Percentiles rank a stretch among this genome's conserved stretches.
phyloP scores from a whole-genome alignment of 2,888 invertebrate genomes.

The Coremacera marginata region DNA sequence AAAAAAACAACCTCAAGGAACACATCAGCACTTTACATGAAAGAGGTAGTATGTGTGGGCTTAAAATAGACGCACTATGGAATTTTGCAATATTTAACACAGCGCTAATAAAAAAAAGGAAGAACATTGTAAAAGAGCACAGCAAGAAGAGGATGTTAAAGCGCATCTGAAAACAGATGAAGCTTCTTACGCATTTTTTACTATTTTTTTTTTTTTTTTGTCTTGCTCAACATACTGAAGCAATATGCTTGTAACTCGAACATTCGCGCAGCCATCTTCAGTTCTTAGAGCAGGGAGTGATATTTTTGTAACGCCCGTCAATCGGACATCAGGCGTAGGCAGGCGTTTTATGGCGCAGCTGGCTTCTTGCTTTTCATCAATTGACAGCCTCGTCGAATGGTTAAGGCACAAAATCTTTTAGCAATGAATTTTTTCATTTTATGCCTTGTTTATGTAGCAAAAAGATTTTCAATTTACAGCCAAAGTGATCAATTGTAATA shows the following conservation, averaged over 20 bases:
- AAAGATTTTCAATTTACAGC: too few relatives aligned
- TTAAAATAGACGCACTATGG: slow-evolving; percentile 13
- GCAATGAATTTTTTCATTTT: too few relatives aligned
- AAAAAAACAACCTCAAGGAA: not conserved
- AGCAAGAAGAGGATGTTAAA: not conserved
- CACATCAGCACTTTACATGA: slow-evolving; percentile 2
- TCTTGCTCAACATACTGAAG: not conserved
- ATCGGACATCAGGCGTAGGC: not conserved
- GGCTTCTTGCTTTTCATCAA: slow-evolving; percentile 13
- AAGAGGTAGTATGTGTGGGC: slow-evolving; percentile 16
- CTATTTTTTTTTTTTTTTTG: not conserved
- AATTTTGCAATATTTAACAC: not conserved
- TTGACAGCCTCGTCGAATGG: not conserved
- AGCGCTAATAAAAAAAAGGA: not conserved
- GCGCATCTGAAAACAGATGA: not conserved
- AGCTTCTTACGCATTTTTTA: not conserved
- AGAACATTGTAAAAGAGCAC: not conserved
- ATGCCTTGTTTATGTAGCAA: too few relatives aligned
- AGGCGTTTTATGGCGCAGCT: slow-evolving; percentile 4
- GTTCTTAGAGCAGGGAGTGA: not conserved
- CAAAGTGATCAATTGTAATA: not conserved
- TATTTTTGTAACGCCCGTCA: not conserved
- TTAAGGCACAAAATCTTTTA: too few relatives aligned
- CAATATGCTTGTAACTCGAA: not conserved
- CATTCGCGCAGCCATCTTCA: not conserved